A percentile compares a stretch with the other conserved stretches of the same genome.
phyloP scores from a whole-genome alignment of 2,797 vertebrate genomes.

The Aratinga solstitialis region DNA sequence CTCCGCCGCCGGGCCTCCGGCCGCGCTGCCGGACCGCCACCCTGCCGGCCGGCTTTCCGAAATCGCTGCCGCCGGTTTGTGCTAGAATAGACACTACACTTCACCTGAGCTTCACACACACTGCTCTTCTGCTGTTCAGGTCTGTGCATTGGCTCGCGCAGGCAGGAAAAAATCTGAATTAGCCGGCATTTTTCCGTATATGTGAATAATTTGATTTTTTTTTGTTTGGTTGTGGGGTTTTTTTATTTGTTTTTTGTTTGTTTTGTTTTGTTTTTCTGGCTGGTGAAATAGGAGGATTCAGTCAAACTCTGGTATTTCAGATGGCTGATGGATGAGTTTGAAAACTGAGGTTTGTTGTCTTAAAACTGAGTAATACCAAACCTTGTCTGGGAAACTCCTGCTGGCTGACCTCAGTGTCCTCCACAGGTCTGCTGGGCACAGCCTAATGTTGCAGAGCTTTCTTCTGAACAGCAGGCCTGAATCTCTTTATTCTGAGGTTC shows the following conservation, averaged over 20 bases:
- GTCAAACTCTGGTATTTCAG: neutral
- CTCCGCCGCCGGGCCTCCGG: neutral
- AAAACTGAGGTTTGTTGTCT: constrained; percentile 4
- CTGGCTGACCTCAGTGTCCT: neutral
- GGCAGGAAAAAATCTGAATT: neutral
- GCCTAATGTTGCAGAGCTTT: neutral
- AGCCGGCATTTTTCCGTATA: neutral
- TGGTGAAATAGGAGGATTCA: neutral
- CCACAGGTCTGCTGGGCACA: neutral
- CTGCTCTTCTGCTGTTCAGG: neutral
- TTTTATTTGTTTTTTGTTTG: no score
- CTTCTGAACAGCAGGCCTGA: neutral
- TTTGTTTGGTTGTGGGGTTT: no score
- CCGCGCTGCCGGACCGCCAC: neutral
- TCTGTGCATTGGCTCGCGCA: neutral
- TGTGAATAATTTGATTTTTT: neutral
- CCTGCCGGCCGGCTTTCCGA: neutral
- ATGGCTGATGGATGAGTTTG: rapidly evolving
- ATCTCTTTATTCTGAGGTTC: neutral
- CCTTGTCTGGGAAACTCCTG: neutral
- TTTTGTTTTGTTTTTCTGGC: neutral
- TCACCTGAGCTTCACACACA: neutral
- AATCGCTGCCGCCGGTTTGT: neutral
- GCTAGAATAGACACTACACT: neutral
- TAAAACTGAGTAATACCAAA: neutral